These are phyloP conservation scores for Castor canadensis DNA, from an alignment of 2,113 vertebrate genomes.

Conservation along the genomic window DNA sequence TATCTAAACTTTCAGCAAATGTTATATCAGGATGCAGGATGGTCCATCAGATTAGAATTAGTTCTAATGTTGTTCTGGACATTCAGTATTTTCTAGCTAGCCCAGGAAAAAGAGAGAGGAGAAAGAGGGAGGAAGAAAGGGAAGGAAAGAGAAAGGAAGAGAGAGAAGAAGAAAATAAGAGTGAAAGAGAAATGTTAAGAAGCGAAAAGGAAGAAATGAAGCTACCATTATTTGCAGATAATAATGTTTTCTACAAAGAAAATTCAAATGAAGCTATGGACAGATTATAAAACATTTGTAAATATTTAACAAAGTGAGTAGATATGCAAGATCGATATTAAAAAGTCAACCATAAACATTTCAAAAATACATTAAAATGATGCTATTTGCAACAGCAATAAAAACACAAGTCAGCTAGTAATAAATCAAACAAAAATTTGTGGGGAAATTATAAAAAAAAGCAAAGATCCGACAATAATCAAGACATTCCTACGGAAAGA, in stretches of 20 bases:
- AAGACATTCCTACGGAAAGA: background rate
- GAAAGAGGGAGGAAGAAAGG: background rate
- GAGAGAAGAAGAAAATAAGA: fast-evolving
- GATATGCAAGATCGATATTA: background rate
- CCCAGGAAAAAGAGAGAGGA: background rate
- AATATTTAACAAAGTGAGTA: background rate
- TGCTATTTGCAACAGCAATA: background rate
- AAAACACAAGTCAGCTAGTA: background rate
- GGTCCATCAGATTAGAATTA: background rate
- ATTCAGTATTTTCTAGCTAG: background rate
- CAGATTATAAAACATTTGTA: background rate
- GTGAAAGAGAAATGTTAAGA: too few relatives aligned
- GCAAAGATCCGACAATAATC: background rate
- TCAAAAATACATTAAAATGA: background rate
- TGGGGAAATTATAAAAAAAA: background rate
- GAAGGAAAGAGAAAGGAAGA: too few relatives aligned
- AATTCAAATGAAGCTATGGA: background rate
- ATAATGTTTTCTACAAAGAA: background rate
- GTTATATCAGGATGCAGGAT: background rate
- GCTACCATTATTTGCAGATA: background rate
- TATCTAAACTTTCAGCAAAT: background rate
- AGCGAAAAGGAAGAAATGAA: background rate
- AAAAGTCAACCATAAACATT: background rate
- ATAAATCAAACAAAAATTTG: background rate
- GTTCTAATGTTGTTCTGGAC: background rate